Conservation (phyloP, 2,888 invertebrate genomes). For the Rhabditoides inermis region DNA sequence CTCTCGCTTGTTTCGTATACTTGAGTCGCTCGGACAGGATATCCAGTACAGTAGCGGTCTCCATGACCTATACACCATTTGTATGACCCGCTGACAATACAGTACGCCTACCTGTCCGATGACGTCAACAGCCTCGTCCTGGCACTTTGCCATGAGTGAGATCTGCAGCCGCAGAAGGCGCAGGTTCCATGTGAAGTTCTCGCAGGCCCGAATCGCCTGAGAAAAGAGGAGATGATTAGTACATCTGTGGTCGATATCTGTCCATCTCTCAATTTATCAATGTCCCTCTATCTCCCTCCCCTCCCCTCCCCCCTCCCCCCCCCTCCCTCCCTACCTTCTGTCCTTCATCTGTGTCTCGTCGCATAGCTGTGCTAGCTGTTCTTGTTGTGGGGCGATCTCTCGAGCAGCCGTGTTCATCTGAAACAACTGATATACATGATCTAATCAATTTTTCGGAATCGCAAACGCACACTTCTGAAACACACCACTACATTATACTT, state of each 20-base stretch:
- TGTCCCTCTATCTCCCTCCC: no score
- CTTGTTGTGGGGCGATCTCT: slow-evolving; percentile 54
- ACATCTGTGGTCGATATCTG: neutral
- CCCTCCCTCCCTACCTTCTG: no score
- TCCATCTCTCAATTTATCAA: no score
- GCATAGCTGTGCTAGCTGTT: slow-evolving; percentile 55
- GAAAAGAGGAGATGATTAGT: neutral
- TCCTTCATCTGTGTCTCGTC: slow-evolving; percentile 55
- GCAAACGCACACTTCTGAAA: no score
- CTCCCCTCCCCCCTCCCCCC: no score
- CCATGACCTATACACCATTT: slow-evolving; percentile 24
- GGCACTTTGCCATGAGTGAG: slow-evolving; percentile 57
- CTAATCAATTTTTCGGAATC: no score
- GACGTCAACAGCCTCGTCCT: slow-evolving; percentile 57
- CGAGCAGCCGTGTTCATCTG: slow-evolving; percentile 48
- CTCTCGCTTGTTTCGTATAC: no score
- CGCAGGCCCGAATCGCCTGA: slow-evolving; percentile 52
- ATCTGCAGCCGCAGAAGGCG: slow-evolving; percentile 59
- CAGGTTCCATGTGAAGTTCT: slow-evolving; percentile 61
- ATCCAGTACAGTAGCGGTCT: slow-evolving; percentile 30
- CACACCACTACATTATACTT: no score
- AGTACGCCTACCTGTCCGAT: slow-evolving; percentile 56
- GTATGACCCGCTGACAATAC: neutral
- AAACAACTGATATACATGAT: slow-evolving; percentile 2
- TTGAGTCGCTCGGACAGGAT: slow-evolving; percentile 15